Conservation (phyloP, 2,113 vertebrate species). For the Colossoma macropomum region DNA sequence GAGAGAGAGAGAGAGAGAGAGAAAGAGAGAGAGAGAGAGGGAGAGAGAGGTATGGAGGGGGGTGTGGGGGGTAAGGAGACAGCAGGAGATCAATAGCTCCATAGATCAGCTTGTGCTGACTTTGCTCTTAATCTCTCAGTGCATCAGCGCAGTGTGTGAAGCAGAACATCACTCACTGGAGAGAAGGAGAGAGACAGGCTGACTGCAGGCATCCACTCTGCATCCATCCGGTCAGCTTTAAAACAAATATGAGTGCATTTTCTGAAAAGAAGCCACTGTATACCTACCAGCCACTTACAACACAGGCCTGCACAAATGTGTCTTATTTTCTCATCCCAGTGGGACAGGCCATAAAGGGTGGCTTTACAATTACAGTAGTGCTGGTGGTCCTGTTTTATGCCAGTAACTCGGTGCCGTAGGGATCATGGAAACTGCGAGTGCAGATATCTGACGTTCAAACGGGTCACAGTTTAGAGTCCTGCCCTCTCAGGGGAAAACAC, state of each 20-base stretch:
- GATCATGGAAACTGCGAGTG: constrained; percentile 16
- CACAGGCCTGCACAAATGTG: neutral
- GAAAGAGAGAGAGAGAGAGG: no score
- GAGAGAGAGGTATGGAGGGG: no score
- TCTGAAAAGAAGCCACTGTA: neutral
- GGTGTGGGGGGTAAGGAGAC: neutral
- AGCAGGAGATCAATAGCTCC: neutral
- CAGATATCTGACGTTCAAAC: constrained; percentile 7
- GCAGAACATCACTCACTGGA: neutral
- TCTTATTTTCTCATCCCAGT: neutral
- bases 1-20: no score
- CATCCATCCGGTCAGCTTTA: neutral
- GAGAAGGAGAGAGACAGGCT: neutral
- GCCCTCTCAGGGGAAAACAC: constrained; percentile 5
- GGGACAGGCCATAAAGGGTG: neutral
- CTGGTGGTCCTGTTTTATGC: constrained; percentile 5
- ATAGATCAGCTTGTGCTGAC: neutral
- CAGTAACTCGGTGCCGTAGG: neutral
- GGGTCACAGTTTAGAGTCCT: neutral
- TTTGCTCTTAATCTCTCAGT: constrained; percentile 20
- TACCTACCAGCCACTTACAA: neutral
- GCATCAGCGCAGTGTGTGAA: neutral
- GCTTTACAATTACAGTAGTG: neutral
- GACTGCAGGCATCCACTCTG: neutral
- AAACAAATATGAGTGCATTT: neutral